Base-by-base conservation (phyloP, 2,113 vertebrate species). In the Entelurus aequoreus region DNA sequence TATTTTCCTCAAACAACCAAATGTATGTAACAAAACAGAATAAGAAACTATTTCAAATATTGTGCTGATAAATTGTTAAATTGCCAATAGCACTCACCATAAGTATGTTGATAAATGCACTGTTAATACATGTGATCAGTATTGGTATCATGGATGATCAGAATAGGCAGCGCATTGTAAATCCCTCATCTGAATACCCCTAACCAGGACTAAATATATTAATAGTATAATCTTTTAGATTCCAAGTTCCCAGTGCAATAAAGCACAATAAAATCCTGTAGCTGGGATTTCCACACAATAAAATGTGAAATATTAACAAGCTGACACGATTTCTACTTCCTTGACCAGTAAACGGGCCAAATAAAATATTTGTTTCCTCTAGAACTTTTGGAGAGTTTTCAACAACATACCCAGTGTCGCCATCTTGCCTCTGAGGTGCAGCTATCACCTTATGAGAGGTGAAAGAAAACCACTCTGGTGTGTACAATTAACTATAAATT, bases 361-460 rank as follows among this genome's bases (percentile, higher is more conserved):
- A 57, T 57, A 75, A 73, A 67, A 52, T 28, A 68, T 38, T 14
- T 11, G 36, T 63, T 67, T 79, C 44, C 56, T 67, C 11, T 73
- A 97, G 97, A 93, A 93, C 86, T 98, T 98, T 76, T 99, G 96
- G 97, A 92, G 95, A 74, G 95, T 98, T 67, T 99, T 96, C 88
- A 98, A 97, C 89, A 99, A 98, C 75, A 97, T 96, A 76, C 94
- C 95, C 57, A 72, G 91, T 0, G 95, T 98, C 78, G 89, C 93
- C 65, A 87, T 79, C 67, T 83, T 98, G 82, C 92, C 94, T 48
- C 73, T 96, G 84, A 90, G 94, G 79, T 94, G 94, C 21, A 95
- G 94, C 83, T 99, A 96, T 78, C 95, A 98, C 71, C 87, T 98
- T 86, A 98, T 98, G 96, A 87, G 93, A 80, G 96, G 94, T 68